phyloP scores from a whole-genome alignment of 1,140 invertebrate species.

The Coenobita brevimanus region DNA sequence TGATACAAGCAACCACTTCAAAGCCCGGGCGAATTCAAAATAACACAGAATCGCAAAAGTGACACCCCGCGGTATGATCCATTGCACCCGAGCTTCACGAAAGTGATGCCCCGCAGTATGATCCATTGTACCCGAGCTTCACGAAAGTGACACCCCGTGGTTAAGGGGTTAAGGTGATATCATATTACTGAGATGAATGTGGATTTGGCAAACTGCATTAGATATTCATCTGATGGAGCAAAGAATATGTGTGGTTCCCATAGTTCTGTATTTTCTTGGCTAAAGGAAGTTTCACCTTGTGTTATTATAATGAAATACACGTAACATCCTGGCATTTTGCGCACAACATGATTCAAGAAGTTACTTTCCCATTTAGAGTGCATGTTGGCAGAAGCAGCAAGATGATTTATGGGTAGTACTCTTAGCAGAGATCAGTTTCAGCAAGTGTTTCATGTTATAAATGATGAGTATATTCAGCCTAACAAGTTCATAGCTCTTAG shows the following conservation, averaged over 20 bases:
- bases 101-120: no score
- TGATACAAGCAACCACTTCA: no score
- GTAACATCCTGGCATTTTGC: slow-evolving; percentile 49
- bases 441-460: slow-evolving; percentile 42
- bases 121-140: no score
- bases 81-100: no score
- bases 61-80: no score
- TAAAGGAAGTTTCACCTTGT: slow-evolving; percentile 19
- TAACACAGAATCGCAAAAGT: no score
- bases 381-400: slow-evolving; percentile 38
- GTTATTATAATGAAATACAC: slow-evolving; percentile 45
- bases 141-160: no score
- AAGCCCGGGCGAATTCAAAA: no score
- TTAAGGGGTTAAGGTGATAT: slow-evolving; percentile 8
- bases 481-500: slow-evolving; percentile 48
- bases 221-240: slow-evolving; percentile 46
- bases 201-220: slow-evolving; percentile 47
- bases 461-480: slow-evolving; percentile 53
- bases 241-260: slow-evolving; percentile 46
- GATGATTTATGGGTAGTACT: slow-evolving; percentile 52
- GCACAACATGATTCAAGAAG: slow-evolving; percentile 56
- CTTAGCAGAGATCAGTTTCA: slow-evolving; percentile 41
- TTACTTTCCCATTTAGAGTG: slow-evolving; percentile 49
- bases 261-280: slow-evolving; percentile 60
- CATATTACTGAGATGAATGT: slow-evolving; percentile 12